Base-by-base conservation (phyloP, 2,113 vertebrate genomes). In the Chascanopsetta lugubris region DNA sequence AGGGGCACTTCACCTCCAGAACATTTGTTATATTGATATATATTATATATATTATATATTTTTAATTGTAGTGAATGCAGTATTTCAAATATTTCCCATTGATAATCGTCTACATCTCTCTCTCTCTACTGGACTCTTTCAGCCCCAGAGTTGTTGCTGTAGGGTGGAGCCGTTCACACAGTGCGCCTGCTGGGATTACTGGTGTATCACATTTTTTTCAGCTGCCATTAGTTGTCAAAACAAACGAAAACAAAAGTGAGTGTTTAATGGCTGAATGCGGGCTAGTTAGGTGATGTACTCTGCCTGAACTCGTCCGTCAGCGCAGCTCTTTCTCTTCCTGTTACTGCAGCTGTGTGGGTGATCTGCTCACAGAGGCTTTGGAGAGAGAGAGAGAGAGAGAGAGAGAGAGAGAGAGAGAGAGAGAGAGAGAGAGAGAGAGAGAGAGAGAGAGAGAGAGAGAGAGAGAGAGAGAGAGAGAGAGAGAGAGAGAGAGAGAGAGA, bases 291-390 rank as follows among this genome's bases (percentile, higher is more conserved):
- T 63, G 66, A 66, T 60, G 71, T 48, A 71, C 68, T 65, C 49
- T 26, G 55, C 34, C 25, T 80, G 77, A 85, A 73, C 65, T 40
- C 57, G 32, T 76, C 73, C 42, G 48, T 67, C 63, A 72, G 27
- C 24, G 24, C 27, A 38, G 53, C 61, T 68, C 30, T 72, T n/a
- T n/a, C n/a, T n/a, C 49, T 81, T 80, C 61, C 75, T 77, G 80
- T 82, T 77, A 79, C 63, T 58, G 56, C 75, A 85, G 78, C 82
- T 70, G 82, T 70, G 60, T 64, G 36, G 13, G 40, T 34, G 69
- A 79, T 72, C 47, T 57, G 22, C 53, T 53, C 43, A 45, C 56
- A 66, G n/a, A n/a, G n/a, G n/a, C n/a, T n/a, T n/a, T n/a, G n/a
- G n/a, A n/a, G n/a, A n/a, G n/a, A n/a, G n/a, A 53, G 53, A 53